A percentile compares a stretch with the other conserved stretches of the same genome.
Conservation (phyloP, 2,797 vertebrate genomes). For the Necrosyrtes monachus region DNA sequence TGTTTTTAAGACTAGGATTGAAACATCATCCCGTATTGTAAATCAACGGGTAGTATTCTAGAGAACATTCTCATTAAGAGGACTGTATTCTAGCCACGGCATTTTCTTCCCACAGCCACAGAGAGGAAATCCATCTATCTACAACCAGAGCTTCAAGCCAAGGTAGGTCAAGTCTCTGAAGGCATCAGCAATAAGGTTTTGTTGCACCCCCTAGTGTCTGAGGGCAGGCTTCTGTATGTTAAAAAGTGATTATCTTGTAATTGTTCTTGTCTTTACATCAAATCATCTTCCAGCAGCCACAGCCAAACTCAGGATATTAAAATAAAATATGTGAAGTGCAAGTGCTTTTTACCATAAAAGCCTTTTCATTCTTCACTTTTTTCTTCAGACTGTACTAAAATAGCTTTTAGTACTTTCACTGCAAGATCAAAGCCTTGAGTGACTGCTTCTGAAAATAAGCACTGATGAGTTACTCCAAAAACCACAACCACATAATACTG, state of each 20-base stretch:
- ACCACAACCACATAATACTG: accelerated
- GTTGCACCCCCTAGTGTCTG: conserved; percentile 34
- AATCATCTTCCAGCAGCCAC: background rate
- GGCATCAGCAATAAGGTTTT: background rate
- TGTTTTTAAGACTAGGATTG: background rate
- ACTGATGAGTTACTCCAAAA: background rate
- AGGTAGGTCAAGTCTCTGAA: accelerated
- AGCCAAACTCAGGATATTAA: background rate
- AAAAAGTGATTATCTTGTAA: background rate
- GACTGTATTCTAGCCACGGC: background rate
- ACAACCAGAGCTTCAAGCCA: background rate
- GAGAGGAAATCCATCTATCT: background rate
- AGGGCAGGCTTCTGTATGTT: too few species aligned
- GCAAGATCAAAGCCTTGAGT: background rate
- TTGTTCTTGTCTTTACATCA: accelerated
- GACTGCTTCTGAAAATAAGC: background rate
- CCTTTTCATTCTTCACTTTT: background rate
- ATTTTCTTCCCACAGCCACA: background rate
- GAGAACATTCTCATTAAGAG: background rate
- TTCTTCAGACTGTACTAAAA: background rate
- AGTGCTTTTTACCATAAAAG: background rate
- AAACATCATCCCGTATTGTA: background rate
- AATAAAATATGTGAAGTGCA: background rate
- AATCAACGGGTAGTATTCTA: background rate
- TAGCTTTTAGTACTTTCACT: background rate